Conservation (phyloP, 2,888 invertebrate genomes). For the Agrotis clavis region DNA sequence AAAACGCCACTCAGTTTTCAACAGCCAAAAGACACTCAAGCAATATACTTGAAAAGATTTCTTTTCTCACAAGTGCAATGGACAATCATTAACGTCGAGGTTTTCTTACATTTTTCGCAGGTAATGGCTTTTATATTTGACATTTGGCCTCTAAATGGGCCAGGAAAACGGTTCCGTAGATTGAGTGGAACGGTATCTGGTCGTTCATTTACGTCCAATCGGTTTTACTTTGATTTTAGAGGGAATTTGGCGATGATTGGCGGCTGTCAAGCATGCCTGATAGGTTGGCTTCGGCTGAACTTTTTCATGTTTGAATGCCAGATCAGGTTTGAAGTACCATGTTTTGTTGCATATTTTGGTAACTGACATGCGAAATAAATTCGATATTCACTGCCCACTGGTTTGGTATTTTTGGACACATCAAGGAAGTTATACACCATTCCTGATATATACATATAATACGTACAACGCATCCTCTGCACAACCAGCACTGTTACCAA, state of each 20-base stretch:
- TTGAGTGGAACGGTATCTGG: constrained; percentile 51
- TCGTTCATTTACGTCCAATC: constrained; percentile 32
- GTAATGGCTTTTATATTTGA: constrained; percentile 69
- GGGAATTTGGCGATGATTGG: constrained; percentile 22
- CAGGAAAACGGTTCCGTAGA: constrained; percentile 51
- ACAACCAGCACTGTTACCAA: not conserved
- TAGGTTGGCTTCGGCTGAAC: not conserved
- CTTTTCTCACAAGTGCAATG: constrained; percentile 72
- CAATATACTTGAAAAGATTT: constrained; percentile 73
- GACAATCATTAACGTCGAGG: constrained; percentile 70
- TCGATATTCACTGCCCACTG: not conserved
- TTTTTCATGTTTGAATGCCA: not conserved
- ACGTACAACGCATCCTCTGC: not conserved
- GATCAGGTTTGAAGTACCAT: not conserved
- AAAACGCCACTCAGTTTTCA: constrained; percentile 74
- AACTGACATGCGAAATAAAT: not conserved
- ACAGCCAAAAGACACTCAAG: constrained; percentile 72
- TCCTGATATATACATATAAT: not conserved
- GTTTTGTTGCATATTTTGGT: not conserved
- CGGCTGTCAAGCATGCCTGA: constrained; percentile 14
- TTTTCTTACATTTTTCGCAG: constrained; percentile 58
- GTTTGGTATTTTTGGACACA: not conserved
- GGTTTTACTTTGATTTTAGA: constrained; percentile 39
- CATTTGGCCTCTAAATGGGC: constrained; percentile 60
- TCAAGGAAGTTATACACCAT: too few species aligned